Evolutionary conservation across 30 jellyfish, hydroid and myxozoan genomes (phyloP), one percentile per base, ranked within the genome.

Genomic region (Chrysaora quinquecirrha): DNA sequence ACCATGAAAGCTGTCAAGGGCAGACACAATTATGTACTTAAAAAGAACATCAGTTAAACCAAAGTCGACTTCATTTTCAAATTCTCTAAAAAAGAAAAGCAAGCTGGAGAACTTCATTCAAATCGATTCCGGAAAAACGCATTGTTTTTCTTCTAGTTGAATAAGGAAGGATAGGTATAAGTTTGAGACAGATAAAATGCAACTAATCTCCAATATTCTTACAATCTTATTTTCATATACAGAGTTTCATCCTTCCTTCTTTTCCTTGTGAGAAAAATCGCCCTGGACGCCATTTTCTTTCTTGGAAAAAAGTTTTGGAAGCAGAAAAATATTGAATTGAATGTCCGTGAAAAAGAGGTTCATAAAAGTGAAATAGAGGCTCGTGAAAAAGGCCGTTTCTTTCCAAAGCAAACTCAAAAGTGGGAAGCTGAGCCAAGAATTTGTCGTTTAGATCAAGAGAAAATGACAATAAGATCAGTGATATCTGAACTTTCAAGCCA

Each of bases 1-100:
- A 1, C 90, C 90, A 48, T 80, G 90, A 1, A 80, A 73, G 3
- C 72, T 14, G 18, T 52, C 71, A 69, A 65, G 60, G 7, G 90
- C 90, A 32, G 90, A 19, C 29, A 19, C 23, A 20, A 80, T 80
- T 61, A 80, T 48, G 60, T 64, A 80, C 10, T 32, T 32, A 67
- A 64, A 80, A 10, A 80, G 0, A 23, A 63, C 75, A n/a, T 31
- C 68, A 3, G 90, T 80, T 19, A 80, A 20, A 49, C 30, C 90
- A 66, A 30, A 14, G 2, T 21, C 56, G 0, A 35, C 25, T 47
- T 66, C 73, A 30, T 80, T 79, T 38, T 80, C 90, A 38, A 80
- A 65, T 66, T 80, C 90, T 30, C 90, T 80, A 58, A 32, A 43
- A 0, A 58, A 56, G 29, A 0, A 29, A 50, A 29, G 1, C 21